Percentiles rank a stretch among this genome's conserved stretches.
These are phyloP conservation scores for Puffinus mauretanicus DNA, from an alignment of 2,113 vertebrate species.

Conservation along the genomic window DNA sequence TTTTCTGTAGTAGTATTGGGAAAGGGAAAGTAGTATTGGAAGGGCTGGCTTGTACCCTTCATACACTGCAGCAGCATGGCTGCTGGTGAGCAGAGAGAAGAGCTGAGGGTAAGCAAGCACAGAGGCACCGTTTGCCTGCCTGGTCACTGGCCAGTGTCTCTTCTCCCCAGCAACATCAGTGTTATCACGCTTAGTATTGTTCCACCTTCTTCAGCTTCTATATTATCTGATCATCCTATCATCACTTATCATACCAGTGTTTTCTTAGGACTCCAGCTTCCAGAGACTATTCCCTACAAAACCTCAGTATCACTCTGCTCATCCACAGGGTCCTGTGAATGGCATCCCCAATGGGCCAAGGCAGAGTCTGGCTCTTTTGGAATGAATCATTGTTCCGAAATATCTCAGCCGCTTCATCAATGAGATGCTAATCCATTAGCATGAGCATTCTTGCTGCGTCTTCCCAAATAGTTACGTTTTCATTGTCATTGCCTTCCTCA, in stretches of 20 bases:
- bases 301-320: background rate
- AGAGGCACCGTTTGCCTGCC: background rate
- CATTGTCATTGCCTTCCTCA: background rate
- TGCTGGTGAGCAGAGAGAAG: background rate
- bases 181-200: background rate
- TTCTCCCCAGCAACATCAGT: background rate
- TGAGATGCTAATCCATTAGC: background rate
- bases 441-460: rapidly evolving
- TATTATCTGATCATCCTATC: background rate
- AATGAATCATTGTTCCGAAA: background rate
- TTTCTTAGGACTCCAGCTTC: background rate
- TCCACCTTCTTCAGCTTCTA: background rate
- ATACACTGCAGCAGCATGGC: background rate
- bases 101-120: background rate
- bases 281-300: background rate
- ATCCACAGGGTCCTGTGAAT: background rate
- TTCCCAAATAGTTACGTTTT: background rate
- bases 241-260: rapidly evolving
- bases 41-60: background rate
- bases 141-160: rapidly evolving
- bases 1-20: background rate
- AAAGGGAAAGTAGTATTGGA: background rate
- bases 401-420: background rate
- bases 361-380: background rate
- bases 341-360: rapidly evolving